Evolutionary conservation across 1,140 invertebrate genomes (phyloP).

Genomic region (Camponotus pennsylvanicus): DNA sequence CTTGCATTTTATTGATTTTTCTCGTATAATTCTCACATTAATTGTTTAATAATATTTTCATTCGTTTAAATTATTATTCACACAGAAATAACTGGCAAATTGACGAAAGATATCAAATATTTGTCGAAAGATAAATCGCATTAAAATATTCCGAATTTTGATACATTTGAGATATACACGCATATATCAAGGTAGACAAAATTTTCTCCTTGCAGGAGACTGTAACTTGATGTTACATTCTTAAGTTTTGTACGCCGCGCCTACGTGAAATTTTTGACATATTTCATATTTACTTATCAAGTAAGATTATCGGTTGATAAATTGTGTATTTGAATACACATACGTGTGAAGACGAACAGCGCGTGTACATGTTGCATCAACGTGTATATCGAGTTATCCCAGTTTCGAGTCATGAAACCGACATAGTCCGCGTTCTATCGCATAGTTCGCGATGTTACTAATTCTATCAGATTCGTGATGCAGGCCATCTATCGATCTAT

Average conservation of each 20-base stretch:
- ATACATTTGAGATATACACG: not conserved
- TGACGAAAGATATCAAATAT: not conserved
- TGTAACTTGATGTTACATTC: slow-evolving; percentile 11
- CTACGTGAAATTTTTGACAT: slow-evolving; percentile 68
- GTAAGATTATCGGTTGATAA: slow-evolving; percentile 67
- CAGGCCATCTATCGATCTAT: slow-evolving; percentile 26
- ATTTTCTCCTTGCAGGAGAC: slow-evolving; percentile 5
- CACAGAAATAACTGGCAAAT: not conserved
- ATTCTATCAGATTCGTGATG: slow-evolving; percentile 57
- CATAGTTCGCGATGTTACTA: slow-evolving; percentile 72
- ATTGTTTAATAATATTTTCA: not conserved
- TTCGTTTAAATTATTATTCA: not conserved
- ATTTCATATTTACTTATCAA: slow-evolving; percentile 70
- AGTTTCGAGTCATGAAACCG: slow-evolving; percentile 70
- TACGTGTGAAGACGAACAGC: slow-evolving; percentile 12
- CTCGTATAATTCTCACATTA: not conserved
- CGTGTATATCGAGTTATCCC: slow-evolving; percentile 74
- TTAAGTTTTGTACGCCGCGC: slow-evolving; percentile 19
- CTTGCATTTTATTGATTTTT: not conserved
- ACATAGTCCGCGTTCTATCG: slow-evolving; percentile 65
- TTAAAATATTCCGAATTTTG: slow-evolving; percentile 9
- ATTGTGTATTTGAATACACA: slow-evolving; percentile 73
- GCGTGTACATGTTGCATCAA: slow-evolving; percentile 33
- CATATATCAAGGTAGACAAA: not conserved
- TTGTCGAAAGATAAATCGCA: not conserved